A percentile compares a stretch with the other conserved stretches of the same genome.
Conservation (phyloP, 2,113 vertebrate genomes). For the Dissostichus mawsoni region DNA sequence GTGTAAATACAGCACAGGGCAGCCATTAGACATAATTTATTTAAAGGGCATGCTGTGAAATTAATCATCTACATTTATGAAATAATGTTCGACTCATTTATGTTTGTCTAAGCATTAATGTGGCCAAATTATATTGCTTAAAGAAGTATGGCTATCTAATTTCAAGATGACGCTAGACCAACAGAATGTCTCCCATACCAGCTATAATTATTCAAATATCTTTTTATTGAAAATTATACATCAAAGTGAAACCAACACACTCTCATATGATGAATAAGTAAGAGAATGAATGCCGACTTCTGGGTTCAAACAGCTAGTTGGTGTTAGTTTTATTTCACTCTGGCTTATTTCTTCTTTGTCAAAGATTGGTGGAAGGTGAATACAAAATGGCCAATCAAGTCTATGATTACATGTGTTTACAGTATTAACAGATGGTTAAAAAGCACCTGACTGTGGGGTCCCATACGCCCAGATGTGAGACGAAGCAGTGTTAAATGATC, state of each 20-base stretch:
- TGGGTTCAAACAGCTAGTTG: slow-evolving; percentile 32
- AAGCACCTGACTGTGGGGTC: slow-evolving; percentile 16
- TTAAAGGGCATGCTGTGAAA: slow-evolving; percentile 66
- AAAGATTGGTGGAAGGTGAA: slow-evolving; percentile 34
- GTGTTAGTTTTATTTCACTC: slow-evolving; percentile 24
- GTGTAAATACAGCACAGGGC: slow-evolving; percentile 59
- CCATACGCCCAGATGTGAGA: slow-evolving; percentile 34
- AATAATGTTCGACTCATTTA: slow-evolving; percentile 65
- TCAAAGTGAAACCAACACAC: slow-evolving; percentile 8
- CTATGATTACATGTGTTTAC: slow-evolving; percentile 5
- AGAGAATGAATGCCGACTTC: slow-evolving; percentile 1
- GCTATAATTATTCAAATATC: slow-evolving; percentile 43
- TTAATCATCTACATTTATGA: slow-evolving; percentile 72
- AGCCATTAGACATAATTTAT: slow-evolving; percentile 68
- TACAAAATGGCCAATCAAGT: slow-evolving; percentile 10
- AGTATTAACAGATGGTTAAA: slow-evolving; percentile 25
- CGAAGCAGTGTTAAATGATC: slow-evolving; percentile 21
- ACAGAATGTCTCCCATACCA: slow-evolving; percentile 33
- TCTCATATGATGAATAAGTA: slow-evolving; percentile 24
- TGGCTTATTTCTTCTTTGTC: slow-evolving; percentile 33
- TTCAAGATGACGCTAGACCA: slow-evolving; percentile 42
- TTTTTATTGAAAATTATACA: slow-evolving; percentile 21
- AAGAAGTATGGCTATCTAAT: slow-evolving; percentile 28
- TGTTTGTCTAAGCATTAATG: slow-evolving; percentile 70
- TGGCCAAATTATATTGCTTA: slow-evolving; percentile 47